These are phyloP conservation scores for Campylomormyrus tamandua DNA, from an alignment of 2,113 vertebrate genomes.

Conservation along the genomic window DNA sequence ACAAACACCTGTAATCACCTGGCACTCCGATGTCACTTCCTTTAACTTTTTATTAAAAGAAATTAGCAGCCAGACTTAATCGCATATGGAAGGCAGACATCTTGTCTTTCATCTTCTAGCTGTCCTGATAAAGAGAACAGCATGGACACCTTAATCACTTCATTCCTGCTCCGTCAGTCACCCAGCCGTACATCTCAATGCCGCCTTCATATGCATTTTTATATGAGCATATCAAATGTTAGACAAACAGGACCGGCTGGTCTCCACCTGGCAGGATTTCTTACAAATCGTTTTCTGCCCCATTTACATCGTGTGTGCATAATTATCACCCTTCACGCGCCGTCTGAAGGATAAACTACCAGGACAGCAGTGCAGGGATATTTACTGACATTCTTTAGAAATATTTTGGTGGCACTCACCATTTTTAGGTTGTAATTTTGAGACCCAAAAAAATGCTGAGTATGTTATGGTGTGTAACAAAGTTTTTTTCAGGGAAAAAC, in stretches of 20 bases:
- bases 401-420: not conserved
- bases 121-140: not conserved
- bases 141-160: not conserved
- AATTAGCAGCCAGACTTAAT: not conserved
- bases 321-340: not conserved
- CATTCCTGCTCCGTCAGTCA: not conserved
- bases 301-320: not conserved
- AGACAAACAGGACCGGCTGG: not conserved
- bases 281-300: not conserved
- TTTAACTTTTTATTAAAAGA: not conserved
- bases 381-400: not conserved
- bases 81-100: not conserved
- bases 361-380: not conserved
- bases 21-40: not conserved
- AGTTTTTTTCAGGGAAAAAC: not conserved
- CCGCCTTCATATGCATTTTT: not conserved
- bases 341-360: not conserved
- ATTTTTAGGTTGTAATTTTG: not conserved
- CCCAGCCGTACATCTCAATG: not conserved
- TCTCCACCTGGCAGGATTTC: not conserved
- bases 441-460: not conserved
- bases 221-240: not conserved
- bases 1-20: not conserved
- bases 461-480: not conserved
- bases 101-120: not conserved